Percentiles rank a stretch among this genome's conserved stretches.
phyloP scores from a whole-genome alignment of 1,140 invertebrate genomes.

The Zaprionus africanus region DNA sequence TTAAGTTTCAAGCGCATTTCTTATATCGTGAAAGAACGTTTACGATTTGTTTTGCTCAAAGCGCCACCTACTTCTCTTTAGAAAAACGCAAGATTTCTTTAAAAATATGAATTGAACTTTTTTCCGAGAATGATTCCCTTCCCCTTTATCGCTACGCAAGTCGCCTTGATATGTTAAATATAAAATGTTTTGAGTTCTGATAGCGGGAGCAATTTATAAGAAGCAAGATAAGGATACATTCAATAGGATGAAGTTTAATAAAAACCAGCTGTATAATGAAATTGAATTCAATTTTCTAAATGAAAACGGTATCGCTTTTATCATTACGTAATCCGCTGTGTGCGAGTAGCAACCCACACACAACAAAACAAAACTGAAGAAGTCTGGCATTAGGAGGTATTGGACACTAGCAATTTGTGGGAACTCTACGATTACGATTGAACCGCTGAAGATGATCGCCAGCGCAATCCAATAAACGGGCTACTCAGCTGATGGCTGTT shows the following conservation, averaged over 20 bases:
- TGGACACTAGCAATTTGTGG: conserved; percentile 14
- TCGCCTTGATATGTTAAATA: not conserved
- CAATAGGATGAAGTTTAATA: not conserved
- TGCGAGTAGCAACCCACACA: conserved; percentile 16
- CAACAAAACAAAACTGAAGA: not conserved
- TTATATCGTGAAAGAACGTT: not conserved
- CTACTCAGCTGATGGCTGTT: conserved; percentile 49
- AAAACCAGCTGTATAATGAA: conserved; percentile 14
- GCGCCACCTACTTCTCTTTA: not conserved
- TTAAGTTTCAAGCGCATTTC: conserved; percentile 15
- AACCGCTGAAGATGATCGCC: conserved; percentile 19
- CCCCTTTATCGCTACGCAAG: not conserved
- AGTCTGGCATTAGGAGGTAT: not conserved
- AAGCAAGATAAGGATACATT: not conserved
- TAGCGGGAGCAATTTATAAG: not conserved
- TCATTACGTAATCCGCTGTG: not conserved
- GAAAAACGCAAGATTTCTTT: not conserved
- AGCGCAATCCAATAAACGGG: conserved; percentile 53
- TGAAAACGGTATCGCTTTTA: conserved; percentile 13
- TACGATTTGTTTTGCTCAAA: not conserved
- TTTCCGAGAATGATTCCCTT: not conserved
- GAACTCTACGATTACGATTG: conserved; percentile 23
- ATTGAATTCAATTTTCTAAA: conserved; percentile 9
- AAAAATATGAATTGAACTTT: not conserved
- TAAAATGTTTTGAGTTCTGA: not conserved